Percentiles rank a stretch among this genome's conserved stretches.
Evolutionary conservation across 2,113 vertebrate genomes (phyloP).

Genomic region (Guaruba guarouba): DNA sequence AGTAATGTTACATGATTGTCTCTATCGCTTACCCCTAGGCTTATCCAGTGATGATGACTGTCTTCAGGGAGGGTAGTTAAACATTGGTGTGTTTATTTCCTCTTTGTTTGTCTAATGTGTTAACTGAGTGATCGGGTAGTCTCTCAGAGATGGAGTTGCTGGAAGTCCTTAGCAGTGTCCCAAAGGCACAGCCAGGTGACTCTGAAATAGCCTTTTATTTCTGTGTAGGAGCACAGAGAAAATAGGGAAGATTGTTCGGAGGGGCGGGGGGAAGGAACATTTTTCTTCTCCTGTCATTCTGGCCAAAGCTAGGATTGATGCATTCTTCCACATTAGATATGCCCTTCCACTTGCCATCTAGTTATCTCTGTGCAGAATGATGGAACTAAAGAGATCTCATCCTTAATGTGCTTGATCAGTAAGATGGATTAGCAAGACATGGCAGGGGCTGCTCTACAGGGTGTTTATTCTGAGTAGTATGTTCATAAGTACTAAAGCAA

Average conservation of each 20-base stretch:
- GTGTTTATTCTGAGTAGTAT: background rate
- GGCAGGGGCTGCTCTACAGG: background rate
- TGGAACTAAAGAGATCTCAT: background rate
- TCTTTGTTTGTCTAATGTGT: background rate
- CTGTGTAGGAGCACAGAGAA: background rate
- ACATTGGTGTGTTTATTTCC: background rate
- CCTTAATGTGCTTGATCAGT: background rate
- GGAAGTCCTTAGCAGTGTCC: background rate
- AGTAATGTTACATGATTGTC: background rate
- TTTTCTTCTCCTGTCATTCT: background rate
- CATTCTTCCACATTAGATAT: background rate
- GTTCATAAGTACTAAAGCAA: background rate
- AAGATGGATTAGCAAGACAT: background rate
- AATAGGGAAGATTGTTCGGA: background rate
- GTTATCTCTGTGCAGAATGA: background rate
- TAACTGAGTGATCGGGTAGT: background rate
- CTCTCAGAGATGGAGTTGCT: background rate
- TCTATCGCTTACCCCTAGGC: background rate
- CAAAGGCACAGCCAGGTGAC: background rate
- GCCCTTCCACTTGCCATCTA: background rate
- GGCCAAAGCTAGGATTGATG: background rate
- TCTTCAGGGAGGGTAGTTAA: background rate
- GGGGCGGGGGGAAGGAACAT: background rate
- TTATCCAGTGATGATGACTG: background rate
- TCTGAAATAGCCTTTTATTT: background rate